Evolutionary conservation across 2,797 vertebrate species (phyloP), one percentile per base, ranked within the genome.

Genomic region (Pipistrellus kuhlii): DNA sequence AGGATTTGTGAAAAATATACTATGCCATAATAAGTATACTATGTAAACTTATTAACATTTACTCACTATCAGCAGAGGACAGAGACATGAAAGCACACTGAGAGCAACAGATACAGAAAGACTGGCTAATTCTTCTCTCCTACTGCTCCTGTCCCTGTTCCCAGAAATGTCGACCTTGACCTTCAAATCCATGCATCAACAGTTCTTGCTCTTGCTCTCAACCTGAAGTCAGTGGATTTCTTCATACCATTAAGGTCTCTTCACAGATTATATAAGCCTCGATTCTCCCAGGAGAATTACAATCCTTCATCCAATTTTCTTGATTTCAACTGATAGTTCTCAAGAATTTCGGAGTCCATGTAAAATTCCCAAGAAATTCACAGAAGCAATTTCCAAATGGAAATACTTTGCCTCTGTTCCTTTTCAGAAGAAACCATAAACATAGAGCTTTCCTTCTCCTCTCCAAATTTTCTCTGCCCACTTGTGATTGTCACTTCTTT

Each of bases 321-420:
- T 68, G 41, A 90, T 46, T 80, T 77, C 53, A 27, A 55, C 46
- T 32, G 20, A 77, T 57, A 87, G 64, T 93, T 93, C 76, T 94
- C 80, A 95, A 94, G n/a, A 93, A 84, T 73, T 94, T 8, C 0
- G n/a, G 25, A 95, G 27, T 53, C 41, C 25, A 55, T 53, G 27
- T 55, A 85, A 84, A 93, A 73, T 91, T 80, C 46, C 38, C 64
- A 46, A 75, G 48, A 93, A 95, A 89, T 73, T 18, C 88, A 92
- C 25, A 35, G 21, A 85, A 72, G 62, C 27, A 73, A 82, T 87
- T 93, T 75, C 38, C 44, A 94, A 66, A 48, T 62, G n/a, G 25
- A 85, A 85, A 87, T 27, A 38, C 21, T 69, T 62, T 12, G 48
- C 41, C 9, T 92, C 85, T 57, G 20, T 32, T 57, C 5, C 64